Evolutionary conservation across 2,797 vertebrate species (phyloP).

Genomic region (Graptemys geographica): DNA sequence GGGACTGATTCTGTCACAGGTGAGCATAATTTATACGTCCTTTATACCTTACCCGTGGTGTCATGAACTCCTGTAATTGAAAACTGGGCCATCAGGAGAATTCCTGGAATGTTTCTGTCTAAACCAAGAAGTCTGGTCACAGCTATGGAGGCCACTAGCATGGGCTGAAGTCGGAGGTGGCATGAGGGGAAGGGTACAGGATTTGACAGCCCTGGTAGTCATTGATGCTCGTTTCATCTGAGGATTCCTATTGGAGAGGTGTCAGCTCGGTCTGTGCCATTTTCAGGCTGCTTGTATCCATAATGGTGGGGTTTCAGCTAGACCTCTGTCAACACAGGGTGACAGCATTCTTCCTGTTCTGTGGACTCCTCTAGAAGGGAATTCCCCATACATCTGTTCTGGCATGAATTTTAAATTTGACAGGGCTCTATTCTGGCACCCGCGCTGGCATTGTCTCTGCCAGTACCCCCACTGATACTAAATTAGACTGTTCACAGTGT

Average conservation of each 20-base stretch:
- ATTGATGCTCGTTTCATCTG: rapidly evolving
- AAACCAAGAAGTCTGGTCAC: conserved; percentile 4
- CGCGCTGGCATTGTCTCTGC: not conserved
- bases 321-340: not conserved
- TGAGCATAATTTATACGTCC: rapidly evolving
- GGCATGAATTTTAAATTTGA: not conserved
- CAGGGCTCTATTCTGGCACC: not conserved
- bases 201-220: conserved; percentile 21
- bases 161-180: not conserved
- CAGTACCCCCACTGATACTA: not conserved
- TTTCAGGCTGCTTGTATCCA: conserved; percentile 16
- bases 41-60: not conserved
- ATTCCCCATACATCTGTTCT: not conserved
- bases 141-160: not conserved
- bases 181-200: not conserved
- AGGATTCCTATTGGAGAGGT: not conserved
- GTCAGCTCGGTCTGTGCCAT: not conserved
- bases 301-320: not conserved
- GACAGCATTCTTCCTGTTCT: not conserved
- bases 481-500: not conserved
- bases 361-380: not conserved
- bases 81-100: not conserved
- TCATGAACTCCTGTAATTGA: not conserved
- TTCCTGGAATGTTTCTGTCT: conserved; percentile 4
- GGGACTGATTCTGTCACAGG: not conserved